phyloP scores from a whole-genome alignment of 2,113 vertebrate genomes.

The Merops nubicus region DNA sequence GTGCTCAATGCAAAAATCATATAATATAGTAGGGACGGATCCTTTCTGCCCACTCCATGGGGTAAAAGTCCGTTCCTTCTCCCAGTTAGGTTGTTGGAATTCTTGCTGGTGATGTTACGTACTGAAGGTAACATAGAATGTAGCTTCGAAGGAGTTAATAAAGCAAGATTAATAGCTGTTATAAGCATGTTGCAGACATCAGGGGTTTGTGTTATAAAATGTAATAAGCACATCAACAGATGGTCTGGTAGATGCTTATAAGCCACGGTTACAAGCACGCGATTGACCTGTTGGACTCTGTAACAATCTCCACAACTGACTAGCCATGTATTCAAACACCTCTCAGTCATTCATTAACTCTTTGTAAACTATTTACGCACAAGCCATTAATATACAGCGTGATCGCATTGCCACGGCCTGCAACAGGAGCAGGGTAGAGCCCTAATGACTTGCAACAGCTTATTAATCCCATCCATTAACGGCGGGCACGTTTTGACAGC shows the following conservation, averaged over 20 bases:
- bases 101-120: background rate
- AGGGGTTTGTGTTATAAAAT: constrained; percentile 9
- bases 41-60: too few relatives aligned
- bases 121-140: background rate
- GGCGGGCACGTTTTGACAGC: background rate
- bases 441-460: background rate
- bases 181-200: background rate
- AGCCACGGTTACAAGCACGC: constrained; percentile 8
- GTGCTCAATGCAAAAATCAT: background rate
- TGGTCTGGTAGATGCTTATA: constrained; percentile 30
- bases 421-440: background rate
- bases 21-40: too few relatives aligned
- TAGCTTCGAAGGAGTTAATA: background rate
- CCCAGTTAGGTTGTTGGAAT: background rate
- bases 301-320: constrained; percentile 5
- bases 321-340: background rate
- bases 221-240: constrained; percentile 43
- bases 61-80: background rate
- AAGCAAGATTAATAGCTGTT: constrained; percentile 1
- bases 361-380: background rate
- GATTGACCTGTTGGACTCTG: constrained; percentile 46
- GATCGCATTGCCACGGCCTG: background rate
- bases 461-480: background rate
- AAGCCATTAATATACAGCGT: background rate
- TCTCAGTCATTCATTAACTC: constrained; percentile 38